Percentiles rank a stretch among this genome's conserved stretches.
These are phyloP conservation scores for Epizoanthus fatuus DNA, from an alignment of 92 coral and sea anemone genomes.

Conservation along the genomic window DNA sequence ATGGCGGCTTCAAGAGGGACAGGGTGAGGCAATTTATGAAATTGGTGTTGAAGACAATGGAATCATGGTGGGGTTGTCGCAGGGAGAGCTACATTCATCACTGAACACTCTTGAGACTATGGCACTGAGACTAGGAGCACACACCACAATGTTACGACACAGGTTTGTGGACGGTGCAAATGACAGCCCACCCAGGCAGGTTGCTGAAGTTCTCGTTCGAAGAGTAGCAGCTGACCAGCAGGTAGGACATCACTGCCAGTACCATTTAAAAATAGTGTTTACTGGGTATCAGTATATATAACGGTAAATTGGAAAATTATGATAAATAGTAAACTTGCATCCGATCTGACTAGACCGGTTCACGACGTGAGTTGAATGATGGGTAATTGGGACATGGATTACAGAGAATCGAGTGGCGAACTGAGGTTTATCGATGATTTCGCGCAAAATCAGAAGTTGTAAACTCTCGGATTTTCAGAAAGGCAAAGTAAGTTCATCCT, in stretches of 20 bases:
- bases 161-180: slow-evolving; percentile 60
- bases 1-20: slow-evolving; percentile 99
- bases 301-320: background rate
- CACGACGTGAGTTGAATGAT: no score
- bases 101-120: slow-evolving; percentile 82
- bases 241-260: slow-evolving; percentile 49
- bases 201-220: slow-evolving; percentile 92
- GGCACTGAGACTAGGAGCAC: slow-evolving; percentile 94
- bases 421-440: no score
- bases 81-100: slow-evolving; percentile 89
- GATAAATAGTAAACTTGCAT: no score
- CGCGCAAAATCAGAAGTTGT: no score
- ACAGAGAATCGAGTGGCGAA: no score
- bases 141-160: slow-evolving; percentile 83
- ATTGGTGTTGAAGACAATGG: slow-evolving; percentile 99
- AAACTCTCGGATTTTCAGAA: no score
- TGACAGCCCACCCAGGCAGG: slow-evolving; percentile 61
- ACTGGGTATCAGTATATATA: no score
- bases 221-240: slow-evolving; percentile 98
- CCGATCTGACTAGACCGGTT: no score
- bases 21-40: slow-evolving; percentile 99
- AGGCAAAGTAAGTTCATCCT: no score
- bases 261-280: background rate
- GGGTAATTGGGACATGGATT: no score
- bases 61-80: slow-evolving; percentile 85